A percentile compares a stretch with the other conserved stretches of the same genome.
Conservation (phyloP, 1,140 invertebrate genomes). For the Pteromalus puparum region DNA sequence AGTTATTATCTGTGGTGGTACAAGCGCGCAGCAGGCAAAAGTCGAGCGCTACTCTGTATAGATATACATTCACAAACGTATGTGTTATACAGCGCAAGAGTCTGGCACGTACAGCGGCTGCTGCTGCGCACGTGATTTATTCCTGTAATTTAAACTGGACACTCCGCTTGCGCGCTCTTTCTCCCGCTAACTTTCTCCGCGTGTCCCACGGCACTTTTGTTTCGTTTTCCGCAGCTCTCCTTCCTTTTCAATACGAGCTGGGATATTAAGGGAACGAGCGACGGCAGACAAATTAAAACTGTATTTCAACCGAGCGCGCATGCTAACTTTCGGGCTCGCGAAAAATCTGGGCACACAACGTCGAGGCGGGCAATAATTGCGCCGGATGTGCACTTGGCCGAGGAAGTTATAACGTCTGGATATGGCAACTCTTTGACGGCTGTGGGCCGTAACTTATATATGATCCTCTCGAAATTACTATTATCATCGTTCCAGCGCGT, state of each 20-base stretch:
- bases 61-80: not conserved
- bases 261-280: constrained; percentile 22
- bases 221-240: not conserved
- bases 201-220: constrained; percentile 35
- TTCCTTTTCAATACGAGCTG: not conserved
- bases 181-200: constrained; percentile 12
- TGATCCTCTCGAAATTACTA: too few species aligned
- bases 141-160: constrained; percentile 69
- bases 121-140: constrained; percentile 65
- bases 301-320: constrained; percentile 1
- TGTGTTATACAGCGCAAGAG: not conserved
- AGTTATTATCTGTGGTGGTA: constrained; percentile 46
- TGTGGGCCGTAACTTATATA: too few species aligned
- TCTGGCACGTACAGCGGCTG: constrained; percentile 53
- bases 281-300: constrained; percentile 21
- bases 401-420: too few species aligned
- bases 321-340: not conserved
- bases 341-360: not conserved
- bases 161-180: constrained; percentile 30
- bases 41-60: not conserved
- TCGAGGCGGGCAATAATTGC: constrained; percentile 61
- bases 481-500: too few species aligned
- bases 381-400: constrained; percentile 61
- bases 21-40: constrained; percentile 28
- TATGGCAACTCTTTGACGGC: too few species aligned